Conservation (phyloP, 2,797 vertebrate genomes). For the Diplodus sargus region DNA sequence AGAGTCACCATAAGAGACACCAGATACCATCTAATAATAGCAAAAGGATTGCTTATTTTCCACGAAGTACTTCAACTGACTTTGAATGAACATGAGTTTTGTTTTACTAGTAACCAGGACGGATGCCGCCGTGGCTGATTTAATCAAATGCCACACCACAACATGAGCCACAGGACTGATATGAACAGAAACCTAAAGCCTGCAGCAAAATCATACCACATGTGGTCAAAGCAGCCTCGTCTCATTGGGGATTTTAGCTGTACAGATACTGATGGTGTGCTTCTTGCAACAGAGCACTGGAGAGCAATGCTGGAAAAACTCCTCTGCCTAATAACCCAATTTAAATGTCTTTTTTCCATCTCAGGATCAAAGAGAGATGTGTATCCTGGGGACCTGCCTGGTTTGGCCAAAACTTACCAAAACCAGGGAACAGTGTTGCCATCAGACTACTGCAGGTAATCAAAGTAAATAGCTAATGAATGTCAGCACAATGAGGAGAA, state of each 20-base stretch:
- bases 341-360: slow-evolving; percentile 24
- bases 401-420: slow-evolving; percentile 87
- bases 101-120: slow-evolving; percentile 49
- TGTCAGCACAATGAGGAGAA: slow-evolving; percentile 15
- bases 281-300: background rate
- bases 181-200: slow-evolving; percentile 51
- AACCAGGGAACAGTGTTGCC: slow-evolving; percentile 87
- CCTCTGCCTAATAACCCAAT: background rate
- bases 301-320: background rate
- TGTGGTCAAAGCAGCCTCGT: slow-evolving; percentile 4
- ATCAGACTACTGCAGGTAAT: slow-evolving; percentile 90
- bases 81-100: slow-evolving; percentile 43
- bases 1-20: background rate
- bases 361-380: slow-evolving; percentile 85
- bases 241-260: slow-evolving; percentile 7
- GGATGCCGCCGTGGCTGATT: slow-evolving; percentile 35
- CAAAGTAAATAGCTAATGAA: background rate
- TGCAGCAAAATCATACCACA: background rate
- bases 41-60: background rate
- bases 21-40: slow-evolving; percentile 2
- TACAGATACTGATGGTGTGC: background rate
- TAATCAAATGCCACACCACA: slow-evolving; percentile 40
- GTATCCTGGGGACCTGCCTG: slow-evolving; percentile 85
- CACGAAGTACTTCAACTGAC: background rate
- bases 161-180: slow-evolving; percentile 22